These are phyloP conservation scores for Zosterops pallidus DNA, from an alignment of 2,113 vertebrate genomes.

Conservation along the genomic window DNA sequence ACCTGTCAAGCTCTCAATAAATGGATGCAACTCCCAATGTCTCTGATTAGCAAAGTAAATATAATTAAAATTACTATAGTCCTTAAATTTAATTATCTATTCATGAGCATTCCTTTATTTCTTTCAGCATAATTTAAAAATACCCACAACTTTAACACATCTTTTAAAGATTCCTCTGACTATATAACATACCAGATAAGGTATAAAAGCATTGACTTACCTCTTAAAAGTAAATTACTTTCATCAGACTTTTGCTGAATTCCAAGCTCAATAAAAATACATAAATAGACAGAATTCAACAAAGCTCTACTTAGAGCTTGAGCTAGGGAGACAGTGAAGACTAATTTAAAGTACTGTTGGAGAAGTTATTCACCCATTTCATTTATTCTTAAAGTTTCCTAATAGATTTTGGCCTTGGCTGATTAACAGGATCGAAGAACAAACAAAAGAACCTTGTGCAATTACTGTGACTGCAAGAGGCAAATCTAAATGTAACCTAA, in stretches of 20 bases:
- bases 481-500: neutral
- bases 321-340: neutral
- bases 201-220: neutral
- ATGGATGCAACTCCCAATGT: neutral
- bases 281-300: neutral
- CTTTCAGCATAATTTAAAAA: neutral
- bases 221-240: neutral
- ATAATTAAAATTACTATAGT: slow-evolving; percentile 30
- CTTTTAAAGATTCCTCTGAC: neutral
- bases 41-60: slow-evolving; percentile 37
- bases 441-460: neutral
- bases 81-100: slow-evolving; percentile 19
- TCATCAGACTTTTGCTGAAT: neutral
- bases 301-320: neutral
- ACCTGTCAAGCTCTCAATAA: slow-evolving; percentile 12
- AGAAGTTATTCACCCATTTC: neutral
- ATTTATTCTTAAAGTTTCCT: neutral
- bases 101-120: neutral
- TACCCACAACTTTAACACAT: neutral
- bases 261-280: neutral
- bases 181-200: neutral
- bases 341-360: neutral
- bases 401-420: neutral
- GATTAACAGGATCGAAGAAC: neutral
- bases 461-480: neutral